Evolutionary conservation across 2,113 vertebrate genomes (phyloP).

Genomic region (Rhinogobius similis): DNA sequence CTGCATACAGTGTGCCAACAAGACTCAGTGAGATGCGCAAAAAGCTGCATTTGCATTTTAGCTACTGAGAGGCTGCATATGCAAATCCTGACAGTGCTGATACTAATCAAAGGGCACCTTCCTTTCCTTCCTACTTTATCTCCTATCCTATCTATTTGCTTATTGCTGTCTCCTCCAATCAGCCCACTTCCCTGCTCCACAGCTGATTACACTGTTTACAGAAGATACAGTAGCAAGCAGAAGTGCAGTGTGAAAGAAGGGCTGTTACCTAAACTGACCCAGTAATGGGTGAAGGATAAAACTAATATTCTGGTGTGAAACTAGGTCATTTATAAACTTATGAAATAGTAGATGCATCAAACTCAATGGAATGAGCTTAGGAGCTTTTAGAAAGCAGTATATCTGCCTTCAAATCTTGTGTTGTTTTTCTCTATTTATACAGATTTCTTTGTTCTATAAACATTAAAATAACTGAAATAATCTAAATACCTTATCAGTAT

Average conservation of each 20-base stretch:
- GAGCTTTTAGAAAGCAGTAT: not conserved
- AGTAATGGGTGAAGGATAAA: not conserved
- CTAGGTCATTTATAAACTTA: not conserved
- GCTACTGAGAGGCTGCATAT: constrained; percentile 66
- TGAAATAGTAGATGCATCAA: not conserved
- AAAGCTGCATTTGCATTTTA: constrained; percentile 68
- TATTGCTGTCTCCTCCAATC: constrained; percentile 31
- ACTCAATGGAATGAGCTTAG: not conserved
- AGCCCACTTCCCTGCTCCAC: constrained; percentile 31
- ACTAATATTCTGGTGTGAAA: not conserved
- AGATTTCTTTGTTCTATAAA: not conserved
- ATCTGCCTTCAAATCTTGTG: not conserved
- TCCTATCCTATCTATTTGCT: constrained; percentile 24
- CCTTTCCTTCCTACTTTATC: constrained; percentile 34
- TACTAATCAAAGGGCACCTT: constrained; percentile 77
- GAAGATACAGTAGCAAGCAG: not conserved
- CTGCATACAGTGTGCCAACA: constrained; percentile 52
- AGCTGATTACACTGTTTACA: constrained; percentile 43
- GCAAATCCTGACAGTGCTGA: constrained; percentile 71
- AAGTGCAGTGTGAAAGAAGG: not conserved
- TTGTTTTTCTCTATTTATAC: not conserved
- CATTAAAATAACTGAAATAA: not conserved
- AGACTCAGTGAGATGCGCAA: constrained; percentile 53
- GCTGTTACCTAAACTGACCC: not conserved
- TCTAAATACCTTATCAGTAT: constrained; percentile 23